Evolutionary conservation across 1,140 invertebrate genomes (phyloP).

Genomic region (Trichonephila clavipes): DNA sequence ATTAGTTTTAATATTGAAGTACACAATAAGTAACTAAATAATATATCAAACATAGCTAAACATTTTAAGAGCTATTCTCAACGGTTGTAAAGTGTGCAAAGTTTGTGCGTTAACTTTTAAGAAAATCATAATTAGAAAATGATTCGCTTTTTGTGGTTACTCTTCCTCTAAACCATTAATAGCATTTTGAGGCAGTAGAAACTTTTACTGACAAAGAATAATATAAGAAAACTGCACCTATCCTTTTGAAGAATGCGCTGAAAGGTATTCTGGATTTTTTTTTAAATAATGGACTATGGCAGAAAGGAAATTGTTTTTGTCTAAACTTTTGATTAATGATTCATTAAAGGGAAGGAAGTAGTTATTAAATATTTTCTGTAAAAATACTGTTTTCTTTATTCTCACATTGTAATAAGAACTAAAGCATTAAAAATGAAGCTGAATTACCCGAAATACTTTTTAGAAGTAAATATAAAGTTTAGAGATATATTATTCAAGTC

Average conservation of each 20-base stretch:
- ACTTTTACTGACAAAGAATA: neutral
- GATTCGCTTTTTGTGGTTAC: no score
- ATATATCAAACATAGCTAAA: no score
- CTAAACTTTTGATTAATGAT: slow-evolving; percentile 23
- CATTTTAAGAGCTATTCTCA: no score
- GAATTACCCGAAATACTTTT: neutral
- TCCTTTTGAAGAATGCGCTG: neutral
- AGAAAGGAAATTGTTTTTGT: slow-evolving; percentile 5
- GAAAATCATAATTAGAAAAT: no score
- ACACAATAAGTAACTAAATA: no score
- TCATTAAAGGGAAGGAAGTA: slow-evolving; percentile 20
- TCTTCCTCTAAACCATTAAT: neutral
- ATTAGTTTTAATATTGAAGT: no score
- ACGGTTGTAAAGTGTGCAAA: no score
- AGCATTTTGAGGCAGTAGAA: neutral
- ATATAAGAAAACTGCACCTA: neutral
- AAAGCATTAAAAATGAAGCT: neutral
- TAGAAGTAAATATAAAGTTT: neutral
- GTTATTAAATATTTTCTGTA: neutral
- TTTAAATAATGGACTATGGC: neutral
- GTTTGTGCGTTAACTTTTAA: no score
- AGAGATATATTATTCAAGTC: neutral
- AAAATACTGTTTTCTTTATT: neutral
- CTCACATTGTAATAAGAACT: neutral
- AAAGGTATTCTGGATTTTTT: neutral